Base-by-base conservation (phyloP, 53 echinoderm and acorn worm species). In the Henricia sp. region DNA sequence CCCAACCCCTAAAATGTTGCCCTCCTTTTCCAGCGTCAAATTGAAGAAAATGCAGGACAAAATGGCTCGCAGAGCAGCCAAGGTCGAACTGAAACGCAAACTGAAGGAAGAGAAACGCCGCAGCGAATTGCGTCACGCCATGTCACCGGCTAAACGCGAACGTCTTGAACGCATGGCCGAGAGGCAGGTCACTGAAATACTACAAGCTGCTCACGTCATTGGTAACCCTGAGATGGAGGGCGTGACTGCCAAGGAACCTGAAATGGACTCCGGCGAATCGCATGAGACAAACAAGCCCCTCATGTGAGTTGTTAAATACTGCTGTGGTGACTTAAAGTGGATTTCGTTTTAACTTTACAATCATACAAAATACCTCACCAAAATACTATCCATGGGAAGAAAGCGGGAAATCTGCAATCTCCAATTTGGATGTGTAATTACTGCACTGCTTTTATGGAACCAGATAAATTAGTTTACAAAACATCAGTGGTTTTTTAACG, bases 121-220 rank as follows among this genome's bases (percentile, higher is more conserved):
- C 19, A 72, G 67, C 38, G 90, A 91, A 52, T 29, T 65, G 13
- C 74, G 55, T 3, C 39, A 52, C 53, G 72, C 63, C 46, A 75
- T 91, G 12, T 87, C 95, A 12, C 95, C 93, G 3, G 93, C 87
- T 14, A 95, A 95, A 76, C 85, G 90, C 11, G 97, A 96, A 65
- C 83, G 88, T 54, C 90, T 90, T 30, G 97, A 96, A 53, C 68
- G 83, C 55, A 89, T 87, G 87, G 87, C 87, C 1, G 91, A 91
- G 65, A 87, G 62, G 36, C 89, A 93, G 41, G 89, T 76, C 20
- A 76, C 83, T 35, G 74, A 89, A 77, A 91, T 94, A 30, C 57
- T 91, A 38, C 74, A 86, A 20, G 92, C 92, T 1, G 92, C 92
- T 2, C 84, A 76, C 16, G 58, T 70, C 24, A 58, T 70, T 21